These are phyloP conservation scores for Ochotona curzoniae DNA, from an alignment of 2,113 vertebrate genomes.

Conservation along the genomic window DNA sequence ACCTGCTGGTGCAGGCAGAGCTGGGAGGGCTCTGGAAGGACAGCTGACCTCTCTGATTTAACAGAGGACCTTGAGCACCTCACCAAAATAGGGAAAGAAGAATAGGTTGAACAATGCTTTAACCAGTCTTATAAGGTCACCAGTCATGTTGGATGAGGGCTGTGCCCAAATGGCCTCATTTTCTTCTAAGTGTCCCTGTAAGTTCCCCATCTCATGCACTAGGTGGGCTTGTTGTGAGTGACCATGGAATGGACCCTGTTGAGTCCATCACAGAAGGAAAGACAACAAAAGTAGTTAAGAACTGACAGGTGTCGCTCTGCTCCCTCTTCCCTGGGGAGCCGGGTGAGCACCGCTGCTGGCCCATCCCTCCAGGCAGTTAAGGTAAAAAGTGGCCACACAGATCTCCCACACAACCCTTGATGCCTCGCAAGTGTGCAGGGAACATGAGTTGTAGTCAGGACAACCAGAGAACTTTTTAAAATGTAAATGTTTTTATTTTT, in stretches of 20 bases:
- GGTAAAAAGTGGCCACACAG: neutral
- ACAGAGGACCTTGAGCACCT: too few species aligned
- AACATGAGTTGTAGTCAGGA: neutral
- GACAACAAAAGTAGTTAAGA: neutral
- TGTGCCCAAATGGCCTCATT: neutral
- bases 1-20: too few species aligned
- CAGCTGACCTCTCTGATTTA: too few species aligned
- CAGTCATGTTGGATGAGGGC: neutral
- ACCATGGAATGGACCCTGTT: neutral
- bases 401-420: neutral
- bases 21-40: too few species aligned
- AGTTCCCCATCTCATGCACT: neutral
- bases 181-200: neutral
- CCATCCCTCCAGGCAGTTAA: neutral
- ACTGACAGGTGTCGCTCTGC: too few species aligned
- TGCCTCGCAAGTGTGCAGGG: fast-evolving
- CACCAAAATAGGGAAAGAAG: too few species aligned
- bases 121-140: neutral
- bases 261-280: neutral
- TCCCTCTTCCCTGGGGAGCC: fast-evolving
- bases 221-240: neutral
- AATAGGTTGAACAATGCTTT: too few species aligned
- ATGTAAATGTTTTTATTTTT: too few species aligned
- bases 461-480: neutral
- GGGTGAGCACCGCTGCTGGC: neutral